phyloP scores from a whole-genome alignment of 2,113 vertebrate species.

The Crotalus viridis region DNA sequence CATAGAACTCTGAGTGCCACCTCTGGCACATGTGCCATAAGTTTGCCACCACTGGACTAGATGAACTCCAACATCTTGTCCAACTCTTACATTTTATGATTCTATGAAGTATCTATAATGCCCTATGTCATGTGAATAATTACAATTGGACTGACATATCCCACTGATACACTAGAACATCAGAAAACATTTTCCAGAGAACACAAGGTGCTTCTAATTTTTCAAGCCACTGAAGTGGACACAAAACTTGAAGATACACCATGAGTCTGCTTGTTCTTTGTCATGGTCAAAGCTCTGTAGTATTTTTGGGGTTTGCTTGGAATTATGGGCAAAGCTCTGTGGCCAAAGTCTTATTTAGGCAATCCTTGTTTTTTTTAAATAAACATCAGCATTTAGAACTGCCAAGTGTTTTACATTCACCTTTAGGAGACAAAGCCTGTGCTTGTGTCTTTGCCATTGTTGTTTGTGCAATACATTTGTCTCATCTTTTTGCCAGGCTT shows the following conservation, averaged over 20 bases:
- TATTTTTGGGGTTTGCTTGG: slow-evolving; percentile 82
- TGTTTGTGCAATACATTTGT: slow-evolving; percentile 63
- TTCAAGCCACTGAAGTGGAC: slow-evolving; percentile 49
- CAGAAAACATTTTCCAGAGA: not conserved
- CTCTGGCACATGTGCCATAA: no score
- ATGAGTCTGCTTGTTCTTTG: slow-evolving; percentile 78
- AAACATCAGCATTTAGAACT: slow-evolving; percentile 83
- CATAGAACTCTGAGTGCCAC: no score
- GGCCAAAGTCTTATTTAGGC: slow-evolving; percentile 85
- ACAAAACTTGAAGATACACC: slow-evolving; percentile 79
- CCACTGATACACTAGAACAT: not conserved
- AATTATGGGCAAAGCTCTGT: slow-evolving; percentile 84
- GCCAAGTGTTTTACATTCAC: slow-evolving; percentile 82
- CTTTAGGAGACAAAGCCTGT: slow-evolving; percentile 69
- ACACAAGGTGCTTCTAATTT: slow-evolving; percentile 5
- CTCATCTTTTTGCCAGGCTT: slow-evolving; percentile 56
- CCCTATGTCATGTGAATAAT: not conserved
- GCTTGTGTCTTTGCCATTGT: slow-evolving; percentile 55
- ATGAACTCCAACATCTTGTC: not conserved
- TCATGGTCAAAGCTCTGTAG: slow-evolving; percentile 82
- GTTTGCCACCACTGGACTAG: no score
- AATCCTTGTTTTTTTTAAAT: slow-evolving; percentile 89
- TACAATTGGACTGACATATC: not conserved
- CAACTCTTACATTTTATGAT: not conserved
- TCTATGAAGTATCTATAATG: not conserved